A percentile compares a stretch with the other conserved stretches of the same genome.
Conservation (phyloP, 92 coral and sea anemone species). For the Nematostella vectensis region DNA sequence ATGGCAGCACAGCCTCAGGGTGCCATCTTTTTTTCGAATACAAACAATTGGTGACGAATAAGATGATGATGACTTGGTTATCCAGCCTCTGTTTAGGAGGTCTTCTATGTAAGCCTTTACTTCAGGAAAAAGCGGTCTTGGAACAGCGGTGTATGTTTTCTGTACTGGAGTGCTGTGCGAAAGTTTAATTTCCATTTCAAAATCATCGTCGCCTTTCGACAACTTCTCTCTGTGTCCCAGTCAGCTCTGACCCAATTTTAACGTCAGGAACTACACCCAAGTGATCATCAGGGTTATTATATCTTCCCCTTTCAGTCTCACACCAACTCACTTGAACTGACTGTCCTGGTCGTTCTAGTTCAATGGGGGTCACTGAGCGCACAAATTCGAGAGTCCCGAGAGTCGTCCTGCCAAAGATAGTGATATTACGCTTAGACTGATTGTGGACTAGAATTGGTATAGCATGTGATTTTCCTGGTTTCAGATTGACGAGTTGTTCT, state of each 20-base stretch:
- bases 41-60: conserved; percentile 4
- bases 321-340: background rate
- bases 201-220: conserved; percentile 5
- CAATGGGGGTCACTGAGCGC: background rate
- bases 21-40: background rate
- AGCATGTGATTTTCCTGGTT: background rate
- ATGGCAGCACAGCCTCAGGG: conserved; percentile 1
- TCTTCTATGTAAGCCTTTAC: conserved; percentile 18
- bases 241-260: background rate
- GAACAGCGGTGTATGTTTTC: conserved; percentile 11
- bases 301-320: background rate
- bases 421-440: background rate
- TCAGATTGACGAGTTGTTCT: background rate
- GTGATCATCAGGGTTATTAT: background rate
- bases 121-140: conserved; percentile 12
- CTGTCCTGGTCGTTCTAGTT: background rate
- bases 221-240: background rate
- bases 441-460: background rate
- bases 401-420: background rate
- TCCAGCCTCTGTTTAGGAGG: conserved; percentile 4
- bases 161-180: conserved; percentile 21
- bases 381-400: background rate
- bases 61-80: background rate
- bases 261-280: background rate
- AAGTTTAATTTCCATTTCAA: conserved; percentile 3